Percentiles rank a stretch among this genome's conserved stretches.
phyloP scores from a whole-genome alignment of 2,888 invertebrate species.

The Rhingia rostrata region DNA sequence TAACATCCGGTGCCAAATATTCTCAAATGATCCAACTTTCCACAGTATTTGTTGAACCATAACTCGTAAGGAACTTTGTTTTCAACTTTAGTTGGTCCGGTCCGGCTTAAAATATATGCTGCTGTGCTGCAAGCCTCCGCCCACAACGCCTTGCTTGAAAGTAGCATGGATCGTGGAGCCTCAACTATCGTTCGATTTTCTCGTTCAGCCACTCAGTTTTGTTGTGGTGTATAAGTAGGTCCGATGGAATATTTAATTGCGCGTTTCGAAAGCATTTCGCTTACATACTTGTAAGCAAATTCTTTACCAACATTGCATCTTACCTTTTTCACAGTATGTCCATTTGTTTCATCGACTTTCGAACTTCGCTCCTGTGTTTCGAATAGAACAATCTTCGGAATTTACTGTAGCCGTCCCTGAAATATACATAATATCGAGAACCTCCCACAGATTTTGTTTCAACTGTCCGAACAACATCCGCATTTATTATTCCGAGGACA shows the following conservation, averaged over 20 bases:
- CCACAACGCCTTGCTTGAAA: too few relatives aligned
- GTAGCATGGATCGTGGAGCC: too few relatives aligned
- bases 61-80: constrained; percentile 24
- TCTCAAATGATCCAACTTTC: constrained; percentile 8
- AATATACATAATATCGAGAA: constrained; percentile 26
- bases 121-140: too few relatives aligned
- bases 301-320: constrained; percentile 10
- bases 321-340: too few relatives aligned
- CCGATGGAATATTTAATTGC: not conserved
- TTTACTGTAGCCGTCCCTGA: constrained; percentile 42
- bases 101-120: too few relatives aligned
- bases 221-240: too few relatives aligned
- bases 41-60: constrained; percentile 16
- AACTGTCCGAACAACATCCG: constrained; percentile 37
- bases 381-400: constrained; percentile 27
- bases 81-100: constrained; percentile 10
- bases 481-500: constrained; percentile 15
- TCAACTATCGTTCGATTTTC: too few relatives aligned
- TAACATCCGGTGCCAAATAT: constrained; percentile 6
- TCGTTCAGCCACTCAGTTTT: too few relatives aligned
- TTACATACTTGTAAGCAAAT: constrained; percentile 12
- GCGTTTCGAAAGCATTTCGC: not conserved
- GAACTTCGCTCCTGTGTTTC: too few relatives aligned
- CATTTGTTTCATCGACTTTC: too few relatives aligned
- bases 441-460: constrained; percentile 35